Evolutionary conservation across 2,888 invertebrate species (phyloP).

Genomic region (Luperina nickerlii): DNA sequence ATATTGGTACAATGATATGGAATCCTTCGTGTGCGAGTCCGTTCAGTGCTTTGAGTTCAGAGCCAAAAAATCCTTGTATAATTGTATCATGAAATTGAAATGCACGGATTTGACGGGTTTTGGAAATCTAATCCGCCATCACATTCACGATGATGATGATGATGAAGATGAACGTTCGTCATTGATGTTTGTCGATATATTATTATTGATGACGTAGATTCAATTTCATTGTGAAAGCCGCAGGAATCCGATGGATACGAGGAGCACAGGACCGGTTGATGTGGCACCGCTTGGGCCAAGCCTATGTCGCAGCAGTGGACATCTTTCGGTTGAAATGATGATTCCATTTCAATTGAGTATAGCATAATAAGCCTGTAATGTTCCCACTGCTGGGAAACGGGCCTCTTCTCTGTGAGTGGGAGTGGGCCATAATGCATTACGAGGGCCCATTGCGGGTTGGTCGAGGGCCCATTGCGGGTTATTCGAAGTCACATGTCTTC

Average conservation of each 20-base stretch:
- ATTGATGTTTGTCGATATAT: neutral
- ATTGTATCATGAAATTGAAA: neutral
- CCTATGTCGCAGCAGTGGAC: neutral
- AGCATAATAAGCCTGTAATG: no score
- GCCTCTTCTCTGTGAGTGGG: no score
- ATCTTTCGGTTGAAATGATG: neutral
- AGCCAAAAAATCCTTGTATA: neutral
- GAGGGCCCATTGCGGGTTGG: no score
- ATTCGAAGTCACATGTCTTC: no score
- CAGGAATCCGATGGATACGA: neutral
- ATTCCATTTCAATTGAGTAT: neutral
- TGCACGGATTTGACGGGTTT: neutral
- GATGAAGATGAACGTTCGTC: no score
- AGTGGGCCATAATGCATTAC: no score
- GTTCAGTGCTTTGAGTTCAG: no score
- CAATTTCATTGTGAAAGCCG: neutral
- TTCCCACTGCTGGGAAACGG: no score
- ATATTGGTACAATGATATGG: no score
- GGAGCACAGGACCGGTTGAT: neutral
- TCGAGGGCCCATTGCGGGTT: no score
- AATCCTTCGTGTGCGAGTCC: no score
- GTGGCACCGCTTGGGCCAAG: neutral
- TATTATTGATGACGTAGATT: neutral
- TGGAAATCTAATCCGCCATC: neutral
- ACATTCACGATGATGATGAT: neutral